Evolutionary conservation across 1,140 invertebrate species (phyloP), one percentile per base, ranked within the genome.

Genomic region (Cydia fagiglandana): DNA sequence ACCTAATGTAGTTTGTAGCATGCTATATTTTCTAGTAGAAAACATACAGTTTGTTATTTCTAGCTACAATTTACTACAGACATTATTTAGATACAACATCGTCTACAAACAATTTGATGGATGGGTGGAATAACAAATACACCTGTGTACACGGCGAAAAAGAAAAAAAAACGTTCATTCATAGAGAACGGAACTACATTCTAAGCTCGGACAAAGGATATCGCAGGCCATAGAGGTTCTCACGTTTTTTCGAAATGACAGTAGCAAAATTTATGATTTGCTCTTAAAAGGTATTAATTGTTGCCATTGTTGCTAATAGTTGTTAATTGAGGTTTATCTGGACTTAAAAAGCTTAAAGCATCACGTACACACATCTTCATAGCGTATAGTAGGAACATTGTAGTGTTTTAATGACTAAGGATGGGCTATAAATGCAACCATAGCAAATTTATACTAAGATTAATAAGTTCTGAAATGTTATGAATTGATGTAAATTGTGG

Each of bases 161-260:
- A 41, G 66, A 75, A 81, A 76, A 24, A 83, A 83, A 84, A 85
- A 82, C 76, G 73, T 76, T 79, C 81, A 84, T 87, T 86, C 83
- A 87, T 80, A 80, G 47, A 70, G 80, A 87, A 83, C 86, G 87
- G 86, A 89, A 88, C 86, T 88, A 81, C 81, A 84, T 84, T 84
- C 74, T 79, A 78, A 53, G 45, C 78, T 80, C 76, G 82, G 82
- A 89, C 85, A 89, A 88, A 80, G 77, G 77, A 81, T 79, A 66
- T 77, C 73, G 66, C 73, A 70, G 76, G 47, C 70, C 81, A 79
- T 81, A 81, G 77, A 56, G 17, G 50, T 90, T 90, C 88, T 81
- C 87, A 88, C 87, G 87, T 86, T 87, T 86, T 88, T 86, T 82
- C 81, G 76, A 78, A 80, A 79, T 78, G 82, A 82, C 80, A 77